Evolutionary conservation across 2,797 vertebrate species (phyloP).

Genomic region (Amphiprion clarkii): DNA sequence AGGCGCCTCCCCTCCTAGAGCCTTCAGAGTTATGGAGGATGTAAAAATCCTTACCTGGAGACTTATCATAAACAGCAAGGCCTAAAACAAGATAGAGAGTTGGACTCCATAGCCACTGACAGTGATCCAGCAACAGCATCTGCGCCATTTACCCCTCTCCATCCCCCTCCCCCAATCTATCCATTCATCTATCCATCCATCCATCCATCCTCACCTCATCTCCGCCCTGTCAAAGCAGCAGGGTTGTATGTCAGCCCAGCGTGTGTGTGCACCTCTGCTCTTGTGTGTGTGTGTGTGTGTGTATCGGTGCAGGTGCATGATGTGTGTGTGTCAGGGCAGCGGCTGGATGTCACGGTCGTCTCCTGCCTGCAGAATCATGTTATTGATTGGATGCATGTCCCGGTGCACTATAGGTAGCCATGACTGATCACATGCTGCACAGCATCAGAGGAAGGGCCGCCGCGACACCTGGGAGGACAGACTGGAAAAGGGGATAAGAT

Average conservation of each 20-base stretch:
- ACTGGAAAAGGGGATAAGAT: slow-evolving; percentile 27
- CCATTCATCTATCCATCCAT: slow-evolving; percentile 51
- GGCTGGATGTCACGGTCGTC: slow-evolving; percentile 68
- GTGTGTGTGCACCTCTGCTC: slow-evolving; percentile 32
- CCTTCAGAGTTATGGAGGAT: slow-evolving; percentile 51
- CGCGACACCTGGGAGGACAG: slow-evolving; percentile 21
- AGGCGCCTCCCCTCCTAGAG: slow-evolving; percentile 19
- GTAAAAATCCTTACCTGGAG: slow-evolving; percentile 64
- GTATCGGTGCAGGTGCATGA: slow-evolving; percentile 31
- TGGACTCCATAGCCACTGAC: slow-evolving; percentile 44
- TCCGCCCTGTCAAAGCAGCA: slow-evolving; percentile 71
- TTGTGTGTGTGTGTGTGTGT: slow-evolving; percentile 34
- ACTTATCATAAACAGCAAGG: slow-evolving; percentile 56
- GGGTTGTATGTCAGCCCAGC: slow-evolving; percentile 57
- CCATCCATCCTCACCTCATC: slow-evolving; percentile 77
- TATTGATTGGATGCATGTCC: slow-evolving; percentile 78
- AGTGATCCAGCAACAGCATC: slow-evolving; percentile 59
- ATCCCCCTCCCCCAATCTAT: slow-evolving; percentile 68
- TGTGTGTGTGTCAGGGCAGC: slow-evolving; percentile 38
- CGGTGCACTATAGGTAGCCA: slow-evolving; percentile 46
- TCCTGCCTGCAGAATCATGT: slow-evolving; percentile 73
- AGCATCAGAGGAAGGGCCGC: slow-evolving; percentile 39
- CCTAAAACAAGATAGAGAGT: slow-evolving; percentile 32
- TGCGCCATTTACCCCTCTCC: slow-evolving; percentile 64
- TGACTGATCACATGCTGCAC: slow-evolving; percentile 72